Evolutionary conservation across 2,888 invertebrate species (phyloP), one percentile per base, ranked within the genome.

Genomic region (Drosophila formosana): DNA sequence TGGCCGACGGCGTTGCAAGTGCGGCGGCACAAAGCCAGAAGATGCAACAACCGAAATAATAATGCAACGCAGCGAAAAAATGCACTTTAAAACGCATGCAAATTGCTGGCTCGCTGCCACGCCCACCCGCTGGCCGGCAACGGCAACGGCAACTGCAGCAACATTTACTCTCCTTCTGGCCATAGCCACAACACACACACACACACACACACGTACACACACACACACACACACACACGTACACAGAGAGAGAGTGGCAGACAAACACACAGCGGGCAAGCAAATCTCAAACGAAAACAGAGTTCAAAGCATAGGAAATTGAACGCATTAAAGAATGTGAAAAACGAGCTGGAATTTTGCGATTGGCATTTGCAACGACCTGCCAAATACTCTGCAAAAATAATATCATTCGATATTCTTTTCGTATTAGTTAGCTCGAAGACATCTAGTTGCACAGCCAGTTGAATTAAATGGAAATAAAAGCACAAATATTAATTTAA

Each of bases 291-390:
- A 74, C 52, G 53, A 72, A 82, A 82, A 58, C 61, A 75, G 50
- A 77, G 66, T 83, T 88, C 86, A 83, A 88, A 83, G 78, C 66
- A 67, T 83, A 88, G 75, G 80, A 86, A 88, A 86, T 88, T 85
- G 68, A 75, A 85, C 71, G 65, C 63, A 67, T 70, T 61, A 37
- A 47, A 51, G 46, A 13, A 41, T 66, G 71, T 56, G 49, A 57
- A 66, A 63, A 34, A 43, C 57, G 3, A 46, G 6, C 6, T n/a
- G 18, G 11, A 28, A 46, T 47, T 28, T 13, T 13, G 4, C 11
- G 11, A 11, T 4, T 11, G 3, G 3, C 32, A 23, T 11, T 37
- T 37, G 11, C 6, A 13, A 13, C 5, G 43, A 41, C 26, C 8
- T 5, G 0, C 2, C 30, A 18, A 3, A 50, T 64, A 64, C 63